A percentile compares a stretch with the other conserved stretches of the same genome.
These are phyloP conservation scores for Pterostichus madidus DNA, from an alignment of 2,888 invertebrate genomes.

Conservation along the genomic window DNA sequence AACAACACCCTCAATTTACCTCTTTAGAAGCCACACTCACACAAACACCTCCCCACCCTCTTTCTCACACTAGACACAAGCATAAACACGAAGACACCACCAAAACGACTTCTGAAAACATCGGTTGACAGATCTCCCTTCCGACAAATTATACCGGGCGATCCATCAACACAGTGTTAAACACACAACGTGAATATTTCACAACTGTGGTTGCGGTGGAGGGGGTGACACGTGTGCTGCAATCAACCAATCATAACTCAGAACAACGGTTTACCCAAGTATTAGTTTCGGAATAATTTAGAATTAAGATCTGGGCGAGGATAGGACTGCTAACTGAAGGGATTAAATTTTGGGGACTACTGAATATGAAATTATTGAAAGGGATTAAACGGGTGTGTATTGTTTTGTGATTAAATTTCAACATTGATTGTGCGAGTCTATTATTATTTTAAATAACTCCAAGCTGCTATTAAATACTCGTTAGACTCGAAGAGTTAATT, in stretches of 20 bases:
- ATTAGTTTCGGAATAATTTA: slow-evolving; percentile 43
- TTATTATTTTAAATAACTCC: slow-evolving; percentile 7
- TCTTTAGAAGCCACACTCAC: slow-evolving; percentile 19
- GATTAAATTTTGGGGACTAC: slow-evolving; percentile 1
- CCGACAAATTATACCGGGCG: slow-evolving; percentile 52
- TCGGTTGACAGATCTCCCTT: slow-evolving; percentile 37
- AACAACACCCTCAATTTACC: slow-evolving; percentile 22
- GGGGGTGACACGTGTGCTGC: slow-evolving; percentile 32
- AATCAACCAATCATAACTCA: slow-evolving; percentile 33
- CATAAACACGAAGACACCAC: not conserved
- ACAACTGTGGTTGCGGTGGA: slow-evolving; percentile 1
- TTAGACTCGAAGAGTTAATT: slow-evolving; percentile 11
- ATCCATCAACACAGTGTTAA: slow-evolving; percentile 47
- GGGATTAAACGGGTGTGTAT: not conserved
- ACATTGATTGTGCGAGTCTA: not conserved
- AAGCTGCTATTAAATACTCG: slow-evolving; percentile 17
- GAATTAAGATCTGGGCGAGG: slow-evolving; percentile 30
- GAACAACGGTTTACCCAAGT: slow-evolving; percentile 17
- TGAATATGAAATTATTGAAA: not conserved
- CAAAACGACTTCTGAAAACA: slow-evolving; percentile 27
- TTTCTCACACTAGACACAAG: not conserved
- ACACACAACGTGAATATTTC: slow-evolving; percentile 58
- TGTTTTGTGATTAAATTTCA: slow-evolving; percentile 14
- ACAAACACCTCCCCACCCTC: not conserved
- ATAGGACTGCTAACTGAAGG: not conserved